Evolutionary conservation across 2,113 vertebrate species (phyloP).

Genomic region (Ophiodon elongatus): DNA sequence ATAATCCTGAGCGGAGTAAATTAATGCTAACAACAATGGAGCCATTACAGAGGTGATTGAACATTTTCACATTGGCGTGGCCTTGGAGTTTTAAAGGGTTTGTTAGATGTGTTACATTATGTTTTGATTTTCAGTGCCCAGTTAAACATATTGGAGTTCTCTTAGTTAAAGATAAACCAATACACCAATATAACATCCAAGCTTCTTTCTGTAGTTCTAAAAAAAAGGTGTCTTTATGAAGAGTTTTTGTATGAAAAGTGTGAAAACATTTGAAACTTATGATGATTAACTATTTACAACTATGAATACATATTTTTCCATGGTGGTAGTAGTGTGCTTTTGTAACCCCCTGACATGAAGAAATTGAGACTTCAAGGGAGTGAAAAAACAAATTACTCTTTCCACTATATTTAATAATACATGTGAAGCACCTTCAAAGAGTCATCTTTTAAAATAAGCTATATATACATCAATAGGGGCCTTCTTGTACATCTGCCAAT

Average conservation of each 20-base stretch:
- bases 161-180: not conserved
- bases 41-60: conserved; percentile 32
- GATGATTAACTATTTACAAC: not conserved
- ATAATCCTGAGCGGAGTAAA: conserved; percentile 50
- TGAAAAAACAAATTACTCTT: not conserved
- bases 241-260: not conserved
- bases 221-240: not conserved
- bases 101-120: not conserved
- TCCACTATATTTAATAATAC: not conserved
- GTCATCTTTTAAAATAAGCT: not conserved
- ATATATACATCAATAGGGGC: not conserved
- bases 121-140: not conserved
- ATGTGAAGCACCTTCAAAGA: conserved; percentile 2
- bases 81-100: conserved; percentile 32
- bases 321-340: not conserved
- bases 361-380: not conserved
- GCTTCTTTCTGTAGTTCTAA: not conserved
- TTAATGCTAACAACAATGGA: conserved; percentile 41
- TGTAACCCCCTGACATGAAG: not conserved
- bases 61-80: conserved; percentile 11
- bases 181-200: not conserved
- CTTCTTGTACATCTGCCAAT: not conserved
- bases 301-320: not conserved
- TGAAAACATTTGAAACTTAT: not conserved
- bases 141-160: not conserved